These are phyloP conservation scores for Heliconius ethilla DNA, from an alignment of 2,888 invertebrate species.

Conservation along the genomic window DNA sequence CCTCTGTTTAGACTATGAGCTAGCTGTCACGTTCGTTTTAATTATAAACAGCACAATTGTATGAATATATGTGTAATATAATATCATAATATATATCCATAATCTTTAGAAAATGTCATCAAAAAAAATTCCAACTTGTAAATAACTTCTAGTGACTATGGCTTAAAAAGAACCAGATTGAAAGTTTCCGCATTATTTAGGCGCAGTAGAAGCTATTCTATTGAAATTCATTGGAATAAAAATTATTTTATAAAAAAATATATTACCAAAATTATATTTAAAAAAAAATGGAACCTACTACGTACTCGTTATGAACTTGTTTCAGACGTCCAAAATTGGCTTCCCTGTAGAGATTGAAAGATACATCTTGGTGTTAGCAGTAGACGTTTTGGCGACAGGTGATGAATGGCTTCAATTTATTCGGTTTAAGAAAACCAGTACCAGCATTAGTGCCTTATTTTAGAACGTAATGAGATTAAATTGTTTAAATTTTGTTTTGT, in stretches of 20 bases:
- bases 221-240: too few species aligned
- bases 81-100: not conserved
- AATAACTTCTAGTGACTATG: slow-evolving; percentile 37
- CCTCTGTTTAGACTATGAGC: too few species aligned
- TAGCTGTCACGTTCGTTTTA: too few species aligned
- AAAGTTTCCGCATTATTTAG: slow-evolving; percentile 6
- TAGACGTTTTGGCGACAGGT: slow-evolving; percentile 41
- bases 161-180: slow-evolving; percentile 33
- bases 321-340: slow-evolving; percentile 19
- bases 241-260: too few species aligned
- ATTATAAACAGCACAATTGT: not conserved
- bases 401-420: slow-evolving; percentile 45
- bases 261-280: too few species aligned
- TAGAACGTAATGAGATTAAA: not conserved
- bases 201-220: not conserved
- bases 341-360: slow-evolving; percentile 34
- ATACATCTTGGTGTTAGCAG: slow-evolving; percentile 38
- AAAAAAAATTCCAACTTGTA: slow-evolving; percentile 40
- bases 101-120: slow-evolving; percentile 29
- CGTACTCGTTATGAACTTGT: not conserved
- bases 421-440: slow-evolving; percentile 40
- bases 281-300: too few species aligned
- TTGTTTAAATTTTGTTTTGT: too few species aligned
- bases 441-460: slow-evolving; percentile 10
- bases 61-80: not conserved